A percentile compares a stretch with the other conserved stretches of the same genome.
phyloP scores from a whole-genome alignment of 2,888 invertebrate species.

The Xestia xanthographa region DNA sequence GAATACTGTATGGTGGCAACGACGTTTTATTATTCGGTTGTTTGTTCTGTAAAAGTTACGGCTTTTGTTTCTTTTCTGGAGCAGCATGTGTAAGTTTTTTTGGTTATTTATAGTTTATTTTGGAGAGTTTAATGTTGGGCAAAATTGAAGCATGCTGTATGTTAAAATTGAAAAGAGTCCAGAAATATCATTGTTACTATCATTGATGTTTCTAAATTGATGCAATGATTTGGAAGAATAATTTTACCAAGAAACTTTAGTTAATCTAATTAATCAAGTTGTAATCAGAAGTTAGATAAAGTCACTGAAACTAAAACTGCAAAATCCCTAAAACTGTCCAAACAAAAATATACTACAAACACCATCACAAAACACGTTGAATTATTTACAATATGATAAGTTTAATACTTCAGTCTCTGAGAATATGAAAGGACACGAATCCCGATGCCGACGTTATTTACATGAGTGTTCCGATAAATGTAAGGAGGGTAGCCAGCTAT shows the following conservation, averaged over 20 bases:
- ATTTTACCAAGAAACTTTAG: not conserved
- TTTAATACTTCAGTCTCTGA: conserved; percentile 58
- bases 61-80: not conserved
- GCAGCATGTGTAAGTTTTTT: not conserved
- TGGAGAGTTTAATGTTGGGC: not conserved
- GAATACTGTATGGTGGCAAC: conserved; percentile 49
- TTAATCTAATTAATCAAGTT: not conserved
- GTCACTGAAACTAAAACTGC: too few species aligned
- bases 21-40: conserved; percentile 17
- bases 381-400: conserved; percentile 71
- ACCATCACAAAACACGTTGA: conserved; percentile 48
- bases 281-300: not conserved
- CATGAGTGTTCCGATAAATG: conserved; percentile 84
- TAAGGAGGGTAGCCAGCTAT: conserved; percentile 78
- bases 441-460: conserved; percentile 82
- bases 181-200: not conserved
- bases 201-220: not conserved
- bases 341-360: conserved; percentile 12
- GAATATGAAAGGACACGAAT: conserved; percentile 79
- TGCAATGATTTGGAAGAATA: not conserved
- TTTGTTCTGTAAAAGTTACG: conserved; percentile 17
- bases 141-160: not conserved
- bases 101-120: conserved; percentile 1
- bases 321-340: not conserved
- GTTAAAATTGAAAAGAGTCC: too few species aligned